These are phyloP conservation scores for Frankliniella fusca DNA, from an alignment of 2,888 invertebrate genomes.

Conservation along the genomic window DNA sequence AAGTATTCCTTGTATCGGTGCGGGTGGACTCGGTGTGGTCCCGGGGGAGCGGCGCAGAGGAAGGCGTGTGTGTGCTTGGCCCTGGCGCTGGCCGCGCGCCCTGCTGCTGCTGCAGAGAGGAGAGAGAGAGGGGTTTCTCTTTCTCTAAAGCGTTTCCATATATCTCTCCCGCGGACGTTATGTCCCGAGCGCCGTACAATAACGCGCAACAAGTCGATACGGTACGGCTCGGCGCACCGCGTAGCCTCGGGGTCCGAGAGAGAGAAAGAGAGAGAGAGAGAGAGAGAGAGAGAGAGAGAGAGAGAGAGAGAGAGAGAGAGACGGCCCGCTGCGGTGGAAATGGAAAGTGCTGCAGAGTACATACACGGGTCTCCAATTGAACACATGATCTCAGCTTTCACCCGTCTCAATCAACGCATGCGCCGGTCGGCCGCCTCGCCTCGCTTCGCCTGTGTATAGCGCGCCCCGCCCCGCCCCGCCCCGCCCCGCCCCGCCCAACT, in stretches of 20 bases:
- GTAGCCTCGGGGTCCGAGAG: background rate
- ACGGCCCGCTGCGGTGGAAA: constrained; percentile 15
- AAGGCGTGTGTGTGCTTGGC: no score
- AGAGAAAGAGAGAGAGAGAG: background rate
- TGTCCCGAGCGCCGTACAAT: no score
- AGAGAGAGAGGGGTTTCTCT: background rate
- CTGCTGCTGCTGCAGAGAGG: no score
- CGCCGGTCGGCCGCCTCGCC: background rate
- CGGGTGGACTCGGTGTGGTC: no score
- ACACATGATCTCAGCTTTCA: constrained; percentile 24
- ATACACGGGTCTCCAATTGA: constrained; percentile 11
- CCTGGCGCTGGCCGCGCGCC: no score
- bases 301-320: background rate
- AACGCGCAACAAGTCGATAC: no score
- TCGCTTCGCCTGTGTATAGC: background rate
- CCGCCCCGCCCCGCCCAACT: background rate
- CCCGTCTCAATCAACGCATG: constrained; percentile 21
- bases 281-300: background rate
- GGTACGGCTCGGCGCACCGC: no score
- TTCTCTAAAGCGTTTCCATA: no score
- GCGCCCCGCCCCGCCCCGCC: background rate
- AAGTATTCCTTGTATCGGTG: no score
- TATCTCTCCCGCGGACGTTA: no score
- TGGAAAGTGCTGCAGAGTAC: constrained; percentile 14
- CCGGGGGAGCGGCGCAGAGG: no score